Conservation (phyloP, 1,140 invertebrate genomes). For the Pseudomyrmex concolor region DNA sequence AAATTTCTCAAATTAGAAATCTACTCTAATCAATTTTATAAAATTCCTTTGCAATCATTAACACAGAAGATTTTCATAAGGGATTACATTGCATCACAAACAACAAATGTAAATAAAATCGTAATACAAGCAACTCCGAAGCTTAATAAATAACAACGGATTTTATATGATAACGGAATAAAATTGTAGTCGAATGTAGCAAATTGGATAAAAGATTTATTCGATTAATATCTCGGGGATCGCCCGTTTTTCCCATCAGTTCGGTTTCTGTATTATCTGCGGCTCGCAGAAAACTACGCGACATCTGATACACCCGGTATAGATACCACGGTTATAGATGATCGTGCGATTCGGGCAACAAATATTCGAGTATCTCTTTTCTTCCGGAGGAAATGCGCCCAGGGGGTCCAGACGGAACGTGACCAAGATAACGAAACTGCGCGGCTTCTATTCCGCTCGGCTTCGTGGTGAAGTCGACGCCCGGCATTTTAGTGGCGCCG, state of each 20-base stretch:
- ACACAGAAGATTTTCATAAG: background rate
- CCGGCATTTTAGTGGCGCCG: constrained; percentile 57
- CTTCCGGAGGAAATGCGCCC: constrained; percentile 63
- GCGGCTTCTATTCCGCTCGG: constrained; percentile 43
- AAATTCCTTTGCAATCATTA: background rate
- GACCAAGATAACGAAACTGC: constrained; percentile 71
- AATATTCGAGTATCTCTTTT: constrained; percentile 74
- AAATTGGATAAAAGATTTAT: no score
- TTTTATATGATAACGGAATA: no score
- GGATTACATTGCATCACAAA: no score
- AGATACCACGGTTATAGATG: constrained; percentile 70
- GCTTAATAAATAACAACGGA: background rate
- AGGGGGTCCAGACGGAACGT: constrained; percentile 68
- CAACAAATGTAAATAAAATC: background rate
- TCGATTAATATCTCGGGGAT: background rate
- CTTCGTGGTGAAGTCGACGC: constrained; percentile 39
- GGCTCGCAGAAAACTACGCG: constrained; percentile 26
- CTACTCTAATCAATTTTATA: background rate
- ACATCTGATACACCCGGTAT: constrained; percentile 38
- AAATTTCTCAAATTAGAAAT: background rate
- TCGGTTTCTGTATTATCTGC: background rate
- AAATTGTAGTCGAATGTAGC: no score
- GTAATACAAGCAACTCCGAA: no score
- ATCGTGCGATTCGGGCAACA: constrained; percentile 59
- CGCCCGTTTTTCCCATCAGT: background rate